A percentile compares a stretch with the other conserved stretches of the same genome.
Evolutionary conservation across 2,113 vertebrate species (phyloP).

Genomic region (Centropus bengalensis): DNA sequence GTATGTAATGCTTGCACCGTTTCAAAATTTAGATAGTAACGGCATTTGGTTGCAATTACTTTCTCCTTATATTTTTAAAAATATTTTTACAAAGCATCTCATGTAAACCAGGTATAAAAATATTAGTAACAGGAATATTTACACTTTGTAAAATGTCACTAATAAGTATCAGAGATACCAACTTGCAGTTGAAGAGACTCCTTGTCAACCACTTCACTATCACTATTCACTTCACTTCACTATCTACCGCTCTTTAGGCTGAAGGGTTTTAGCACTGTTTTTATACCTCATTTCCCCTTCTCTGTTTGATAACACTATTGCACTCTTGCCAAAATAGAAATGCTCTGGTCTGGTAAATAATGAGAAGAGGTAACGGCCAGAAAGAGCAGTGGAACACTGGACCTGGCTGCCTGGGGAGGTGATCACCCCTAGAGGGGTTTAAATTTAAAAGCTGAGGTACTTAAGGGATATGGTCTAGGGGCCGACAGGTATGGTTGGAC

Average conservation of each 20-base stretch:
- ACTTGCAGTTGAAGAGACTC: not conserved
- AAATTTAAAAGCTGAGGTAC: too few relatives aligned
- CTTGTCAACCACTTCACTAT: not conserved
- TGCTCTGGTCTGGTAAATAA: not conserved
- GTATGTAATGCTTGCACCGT: not conserved
- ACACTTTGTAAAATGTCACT: not conserved
- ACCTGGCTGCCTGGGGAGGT: too few relatives aligned
- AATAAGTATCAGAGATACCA: not conserved
- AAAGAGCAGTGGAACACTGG: too few relatives aligned
- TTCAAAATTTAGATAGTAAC: not conserved
- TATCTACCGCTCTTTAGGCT: not conserved
- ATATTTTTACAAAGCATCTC: not conserved
- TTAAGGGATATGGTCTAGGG: too few relatives aligned
- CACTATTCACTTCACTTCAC: too few relatives aligned
- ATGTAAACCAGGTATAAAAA: not conserved
- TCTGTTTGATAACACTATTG: not conserved
- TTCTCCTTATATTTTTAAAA: not conserved
- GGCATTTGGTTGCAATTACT: not conserved
- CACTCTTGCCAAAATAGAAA: not conserved
- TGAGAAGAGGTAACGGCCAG: not conserved
- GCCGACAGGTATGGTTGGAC: too few relatives aligned
- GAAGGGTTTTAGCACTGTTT: not conserved
- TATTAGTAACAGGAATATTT: not conserved
- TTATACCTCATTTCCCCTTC: not conserved
- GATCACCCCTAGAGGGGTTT: too few relatives aligned